Evolutionary conservation across 2,797 vertebrate genomes (phyloP).

Genomic region (Helicolenus hilgendorfi): DNA sequence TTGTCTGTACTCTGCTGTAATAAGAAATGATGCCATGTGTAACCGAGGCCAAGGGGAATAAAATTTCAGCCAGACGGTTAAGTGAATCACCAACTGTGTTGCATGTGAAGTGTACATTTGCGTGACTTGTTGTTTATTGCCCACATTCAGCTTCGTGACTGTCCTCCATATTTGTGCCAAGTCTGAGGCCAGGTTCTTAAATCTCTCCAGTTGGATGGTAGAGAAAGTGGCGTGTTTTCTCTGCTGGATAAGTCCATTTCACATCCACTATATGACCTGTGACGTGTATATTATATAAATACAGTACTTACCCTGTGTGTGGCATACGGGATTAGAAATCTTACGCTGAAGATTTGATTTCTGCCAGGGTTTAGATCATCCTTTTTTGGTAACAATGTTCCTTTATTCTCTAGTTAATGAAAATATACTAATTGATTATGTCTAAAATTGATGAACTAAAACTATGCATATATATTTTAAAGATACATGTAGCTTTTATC

Average conservation of each 20-base stretch:
- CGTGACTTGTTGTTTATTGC: constrained; percentile 89
- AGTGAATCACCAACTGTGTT: constrained; percentile 84
- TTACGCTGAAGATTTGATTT: not conserved
- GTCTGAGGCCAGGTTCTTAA: constrained; percentile 83
- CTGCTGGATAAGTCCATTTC: constrained; percentile 63
- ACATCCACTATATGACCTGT: constrained; percentile 65
- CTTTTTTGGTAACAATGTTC: not conserved
- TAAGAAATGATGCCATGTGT: constrained; percentile 79
- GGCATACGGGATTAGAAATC: constrained; percentile 9
- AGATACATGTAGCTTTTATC: not conserved
- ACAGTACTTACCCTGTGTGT: constrained; percentile 48
- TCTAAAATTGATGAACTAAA: not conserved
- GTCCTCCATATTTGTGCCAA: constrained; percentile 84
- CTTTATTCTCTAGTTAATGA: not conserved
- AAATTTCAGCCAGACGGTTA: constrained; percentile 75
- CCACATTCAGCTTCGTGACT: constrained; percentile 85
- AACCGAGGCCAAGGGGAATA: constrained; percentile 73
- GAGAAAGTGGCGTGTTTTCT: constrained; percentile 72
- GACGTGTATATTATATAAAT: constrained; percentile 71
- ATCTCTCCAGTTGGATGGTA: constrained; percentile 77
- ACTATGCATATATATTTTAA: not conserved
- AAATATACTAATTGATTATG: not conserved
- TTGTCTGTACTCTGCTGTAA: constrained; percentile 68
- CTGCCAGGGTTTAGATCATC: not conserved
- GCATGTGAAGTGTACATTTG: constrained; percentile 87